phyloP scores from a whole-genome alignment of 2,113 vertebrate species.

The Podilymbus podiceps region DNA sequence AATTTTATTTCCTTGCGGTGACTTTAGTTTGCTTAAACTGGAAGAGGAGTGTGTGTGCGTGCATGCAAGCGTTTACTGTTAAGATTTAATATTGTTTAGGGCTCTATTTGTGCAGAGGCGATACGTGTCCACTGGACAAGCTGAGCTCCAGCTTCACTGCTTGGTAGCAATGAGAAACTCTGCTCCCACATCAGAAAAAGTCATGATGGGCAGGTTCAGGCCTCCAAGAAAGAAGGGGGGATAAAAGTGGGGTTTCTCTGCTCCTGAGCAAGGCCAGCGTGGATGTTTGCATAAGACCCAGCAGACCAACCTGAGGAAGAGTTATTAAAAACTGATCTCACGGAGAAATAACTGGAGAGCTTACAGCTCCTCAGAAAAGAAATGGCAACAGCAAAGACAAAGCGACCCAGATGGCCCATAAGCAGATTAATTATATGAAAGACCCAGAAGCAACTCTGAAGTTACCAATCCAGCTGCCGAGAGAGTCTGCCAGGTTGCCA shows the following conservation, averaged over 20 bases:
- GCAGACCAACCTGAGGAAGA: background rate
- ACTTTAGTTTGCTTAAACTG: background rate
- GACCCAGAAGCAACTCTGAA: constrained; percentile 63
- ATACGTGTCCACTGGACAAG: background rate
- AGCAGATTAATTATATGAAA: constrained; percentile 66
- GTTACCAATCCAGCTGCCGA: constrained; percentile 67
- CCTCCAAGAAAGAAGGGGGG: background rate
- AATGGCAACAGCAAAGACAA: constrained; percentile 34
- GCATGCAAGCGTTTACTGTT: background rate
- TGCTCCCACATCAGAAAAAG: constrained; percentile 13
- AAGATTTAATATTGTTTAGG: background rate
- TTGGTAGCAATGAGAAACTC: background rate
- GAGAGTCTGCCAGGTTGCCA: constrained; percentile 63
- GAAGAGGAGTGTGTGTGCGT: background rate
- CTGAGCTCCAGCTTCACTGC: background rate
- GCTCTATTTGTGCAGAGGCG: background rate
- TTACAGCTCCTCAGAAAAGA: constrained; percentile 44
- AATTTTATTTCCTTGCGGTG: background rate
- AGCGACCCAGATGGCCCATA: constrained; percentile 69
- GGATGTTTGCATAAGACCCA: background rate
- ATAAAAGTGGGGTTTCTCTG: background rate
- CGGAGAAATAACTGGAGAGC: constrained; percentile 1
- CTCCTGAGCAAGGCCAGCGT: background rate
- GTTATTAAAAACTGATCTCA: constrained; percentile 52
- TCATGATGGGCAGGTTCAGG: background rate